Evolutionary conservation across 2,888 invertebrate species (phyloP), one percentile per base, ranked within the genome.

Genomic region (Rhodophaea formosa): DNA sequence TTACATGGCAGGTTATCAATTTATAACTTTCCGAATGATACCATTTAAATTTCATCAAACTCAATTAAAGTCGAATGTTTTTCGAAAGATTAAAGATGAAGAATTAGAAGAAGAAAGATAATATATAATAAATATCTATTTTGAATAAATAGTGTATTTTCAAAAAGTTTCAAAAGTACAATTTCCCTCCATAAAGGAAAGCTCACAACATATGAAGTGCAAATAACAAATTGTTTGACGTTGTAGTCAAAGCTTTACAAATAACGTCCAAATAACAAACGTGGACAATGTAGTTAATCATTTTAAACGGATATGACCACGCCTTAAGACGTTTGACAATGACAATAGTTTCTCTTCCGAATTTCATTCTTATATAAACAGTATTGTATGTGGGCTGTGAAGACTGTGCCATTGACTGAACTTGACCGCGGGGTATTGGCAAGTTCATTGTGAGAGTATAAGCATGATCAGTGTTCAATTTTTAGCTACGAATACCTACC

Each of bases 371-470:
- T 62, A 64, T 60, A 64, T 66, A 69, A 73, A 70, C 68, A 72
- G 65, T 84, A 85, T 82, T 72, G 61, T 45, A 65, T 67, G 68
- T 71, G 63, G 70, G 71, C 63, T 66, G 71, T 63, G 66, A 61
- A 74, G 68, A 62, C 61, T 62, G 79, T 80, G 70, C 71, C 79
- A 75, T 78, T 78, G 67, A 63, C 63, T 72, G 75, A 75, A 74
- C 76, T 78, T 80, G 77, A 77, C 78, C 64, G 58, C 43, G 8
- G 32, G 14, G 8, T 39, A 55, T 8, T 54, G 59, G 60, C 7
- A 53, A 35, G 23, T 23, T 23, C 52, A 59, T 43, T 12, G 15
- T 39, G 39, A 39, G 39, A 39, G 39, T 39, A 5, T 12, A n/a
- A 23, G n/a, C n/a, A n/a, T n/a, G n/a, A n/a, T n/a, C n/a, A n/a